Percentiles rank a stretch among this genome's conserved stretches.
Evolutionary conservation across 2,113 vertebrate species (phyloP).

Genomic region (Hypomesus transpacificus): DNA sequence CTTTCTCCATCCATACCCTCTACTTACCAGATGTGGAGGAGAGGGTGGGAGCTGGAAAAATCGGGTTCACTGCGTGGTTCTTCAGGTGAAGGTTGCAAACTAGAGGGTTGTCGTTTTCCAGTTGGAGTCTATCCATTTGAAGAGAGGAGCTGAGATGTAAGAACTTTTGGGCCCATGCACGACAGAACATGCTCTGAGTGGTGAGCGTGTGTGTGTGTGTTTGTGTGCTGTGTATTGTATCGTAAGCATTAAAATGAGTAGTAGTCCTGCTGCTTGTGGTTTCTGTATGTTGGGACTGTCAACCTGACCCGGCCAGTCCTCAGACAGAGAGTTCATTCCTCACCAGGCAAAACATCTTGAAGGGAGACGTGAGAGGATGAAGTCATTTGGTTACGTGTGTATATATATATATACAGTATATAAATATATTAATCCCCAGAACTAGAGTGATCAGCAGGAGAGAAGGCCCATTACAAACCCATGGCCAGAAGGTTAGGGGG

Average conservation of each 20-base stretch:
- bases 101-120: neutral
- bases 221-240: neutral
- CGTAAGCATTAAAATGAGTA: neutral
- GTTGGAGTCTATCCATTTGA: neutral
- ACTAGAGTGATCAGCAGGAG: conserved; percentile 37
- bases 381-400: conserved; percentile 46
- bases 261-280: conserved; percentile 46
- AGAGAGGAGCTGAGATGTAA: neutral
- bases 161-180: neutral
- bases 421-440: conserved; percentile 39
- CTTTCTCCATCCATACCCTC: neutral
- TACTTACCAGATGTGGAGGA: neutral
- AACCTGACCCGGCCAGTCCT: conserved; percentile 46
- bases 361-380: conserved; percentile 49
- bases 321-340: conserved; percentile 52
- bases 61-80: neutral
- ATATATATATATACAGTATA: conserved; percentile 4
- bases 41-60: neutral
- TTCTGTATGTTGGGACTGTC: conserved; percentile 50
- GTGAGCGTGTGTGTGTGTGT: conserved; percentile 12
- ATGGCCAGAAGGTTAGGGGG: conserved; percentile 18
- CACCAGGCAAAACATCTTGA: conserved; percentile 48
- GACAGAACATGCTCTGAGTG: neutral
- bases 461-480: conserved; percentile 25
- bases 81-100: conserved; percentile 21